Evolutionary conservation across 2,113 vertebrate genomes (phyloP).

Genomic region (Planiliza haematocheilus): DNA sequence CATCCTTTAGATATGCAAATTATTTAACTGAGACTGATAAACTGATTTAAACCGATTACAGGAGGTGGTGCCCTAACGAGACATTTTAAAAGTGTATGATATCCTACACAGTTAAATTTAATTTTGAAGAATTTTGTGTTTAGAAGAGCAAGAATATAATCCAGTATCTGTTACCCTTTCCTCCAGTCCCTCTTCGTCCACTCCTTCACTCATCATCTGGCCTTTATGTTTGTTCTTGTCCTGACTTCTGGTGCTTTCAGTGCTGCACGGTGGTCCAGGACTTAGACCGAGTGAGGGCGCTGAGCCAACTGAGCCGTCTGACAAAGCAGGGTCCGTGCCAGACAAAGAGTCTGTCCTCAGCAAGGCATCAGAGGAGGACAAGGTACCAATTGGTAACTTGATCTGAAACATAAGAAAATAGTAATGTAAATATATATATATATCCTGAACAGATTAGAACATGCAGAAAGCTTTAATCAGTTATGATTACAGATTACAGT

Average conservation of each 20-base stretch:
- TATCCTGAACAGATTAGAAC: not conserved
- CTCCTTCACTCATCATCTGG: slow-evolving; percentile 84
- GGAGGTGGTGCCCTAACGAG: no score
- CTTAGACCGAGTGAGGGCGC: slow-evolving; percentile 85
- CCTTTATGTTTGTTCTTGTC: slow-evolving; percentile 91
- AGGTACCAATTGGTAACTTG: slow-evolving; percentile 81
- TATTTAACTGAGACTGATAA: no score
- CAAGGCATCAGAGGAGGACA: slow-evolving; percentile 83
- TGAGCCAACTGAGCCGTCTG: slow-evolving; percentile 84
- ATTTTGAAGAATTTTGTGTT: not conserved
- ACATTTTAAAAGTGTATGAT: no score
- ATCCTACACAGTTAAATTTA: no score
- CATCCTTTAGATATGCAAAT: no score
- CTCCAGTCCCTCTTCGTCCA: slow-evolving; percentile 73
- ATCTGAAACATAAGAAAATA: slow-evolving; percentile 69
- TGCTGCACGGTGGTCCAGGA: slow-evolving; percentile 82
- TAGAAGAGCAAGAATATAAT: not conserved
- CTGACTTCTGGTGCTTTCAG: slow-evolving; percentile 86
- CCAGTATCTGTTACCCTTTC: slow-evolving; percentile 65
- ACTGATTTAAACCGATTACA: no score
- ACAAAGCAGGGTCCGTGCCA: slow-evolving; percentile 85
- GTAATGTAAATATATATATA: not conserved
- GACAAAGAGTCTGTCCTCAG: slow-evolving; percentile 84
- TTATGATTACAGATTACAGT: not conserved
- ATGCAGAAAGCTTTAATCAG: not conserved